Evolutionary conservation across 2,888 invertebrate genomes (phyloP).

Genomic region (Plusia festucae): DNA sequence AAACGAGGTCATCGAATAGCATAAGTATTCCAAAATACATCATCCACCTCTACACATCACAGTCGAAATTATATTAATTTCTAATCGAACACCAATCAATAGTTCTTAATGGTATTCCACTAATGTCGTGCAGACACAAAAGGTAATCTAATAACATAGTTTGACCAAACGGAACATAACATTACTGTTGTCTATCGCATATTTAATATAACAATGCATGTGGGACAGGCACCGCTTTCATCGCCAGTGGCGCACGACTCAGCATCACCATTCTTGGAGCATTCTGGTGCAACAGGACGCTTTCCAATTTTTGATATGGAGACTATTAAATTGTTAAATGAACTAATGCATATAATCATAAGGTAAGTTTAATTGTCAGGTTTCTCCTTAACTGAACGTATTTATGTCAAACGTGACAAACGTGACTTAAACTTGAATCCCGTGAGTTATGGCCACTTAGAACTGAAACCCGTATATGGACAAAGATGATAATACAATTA

Average conservation of each 20-base stretch:
- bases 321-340: constrained; percentile 20
- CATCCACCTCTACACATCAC: constrained; percentile 21
- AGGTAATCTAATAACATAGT: constrained; percentile 66
- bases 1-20: constrained; percentile 2
- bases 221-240: constrained; percentile 70
- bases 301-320: constrained; percentile 57
- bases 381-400: constrained; percentile 4
- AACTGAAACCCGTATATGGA: background rate
- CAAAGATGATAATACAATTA: background rate
- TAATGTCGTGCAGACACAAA: constrained; percentile 51
- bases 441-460: background rate
- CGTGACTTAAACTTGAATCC: background rate
- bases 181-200: constrained; percentile 61
- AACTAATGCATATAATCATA: background rate
- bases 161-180: constrained; percentile 60
- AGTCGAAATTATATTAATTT: constrained; percentile 46
- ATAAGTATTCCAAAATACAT: constrained; percentile 15
- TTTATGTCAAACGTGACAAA: background rate
- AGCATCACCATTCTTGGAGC: constrained; percentile 65
- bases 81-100: constrained; percentile 58
- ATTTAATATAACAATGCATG: constrained; percentile 68
- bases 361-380: background rate
- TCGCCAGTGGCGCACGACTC: constrained; percentile 60
- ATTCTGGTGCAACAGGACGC: constrained; percentile 58
- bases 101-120: constrained; percentile 60